phyloP scores from a whole-genome alignment of 2,888 invertebrate species.

The Drosophila buzzatii region DNA sequence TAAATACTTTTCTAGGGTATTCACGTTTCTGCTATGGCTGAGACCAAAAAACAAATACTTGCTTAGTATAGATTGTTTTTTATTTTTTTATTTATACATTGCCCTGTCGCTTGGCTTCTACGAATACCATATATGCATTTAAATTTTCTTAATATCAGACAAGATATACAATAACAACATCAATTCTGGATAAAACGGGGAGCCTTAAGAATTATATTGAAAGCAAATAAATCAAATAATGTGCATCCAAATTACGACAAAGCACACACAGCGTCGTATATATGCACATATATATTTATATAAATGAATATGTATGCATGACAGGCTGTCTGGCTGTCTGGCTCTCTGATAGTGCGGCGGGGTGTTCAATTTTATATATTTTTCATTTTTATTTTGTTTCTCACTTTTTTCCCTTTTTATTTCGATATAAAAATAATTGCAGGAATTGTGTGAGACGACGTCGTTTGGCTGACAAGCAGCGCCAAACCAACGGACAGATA shows the following conservation, averaged over 20 bases:
- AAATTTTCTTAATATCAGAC: constrained; percentile 46
- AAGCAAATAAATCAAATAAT: constrained; percentile 80
- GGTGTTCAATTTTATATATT: constrained; percentile 35
- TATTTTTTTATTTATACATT: background rate
- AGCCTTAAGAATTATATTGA: constrained; percentile 63
- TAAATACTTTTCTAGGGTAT: constrained; percentile 7
- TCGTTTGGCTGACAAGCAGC: constrained; percentile 50
- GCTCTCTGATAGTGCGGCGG: constrained; percentile 48
- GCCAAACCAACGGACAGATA: constrained; percentile 45
- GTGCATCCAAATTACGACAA: constrained; percentile 74
- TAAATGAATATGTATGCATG: constrained; percentile 52
- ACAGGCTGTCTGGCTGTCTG: constrained; percentile 49
- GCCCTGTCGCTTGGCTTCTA: constrained; percentile 36
- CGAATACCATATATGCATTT: constrained; percentile 48
- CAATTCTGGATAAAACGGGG: constrained; percentile 64
- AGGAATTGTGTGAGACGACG: constrained; percentile 75
- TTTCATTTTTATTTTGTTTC: constrained; percentile 26
- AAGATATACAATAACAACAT: constrained; percentile 27
- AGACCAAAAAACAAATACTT: background rate
- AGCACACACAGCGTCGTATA: constrained; percentile 53
- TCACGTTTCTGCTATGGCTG: background rate
- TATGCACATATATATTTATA: background rate
- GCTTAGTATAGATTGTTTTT: constrained; percentile 7
- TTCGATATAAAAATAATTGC: constrained; percentile 82
- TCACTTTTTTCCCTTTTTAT: constrained; percentile 22